Evolutionary conservation across 1,140 invertebrate species (phyloP).

Genomic region (Hyposmocoma kahamanoa): DNA sequence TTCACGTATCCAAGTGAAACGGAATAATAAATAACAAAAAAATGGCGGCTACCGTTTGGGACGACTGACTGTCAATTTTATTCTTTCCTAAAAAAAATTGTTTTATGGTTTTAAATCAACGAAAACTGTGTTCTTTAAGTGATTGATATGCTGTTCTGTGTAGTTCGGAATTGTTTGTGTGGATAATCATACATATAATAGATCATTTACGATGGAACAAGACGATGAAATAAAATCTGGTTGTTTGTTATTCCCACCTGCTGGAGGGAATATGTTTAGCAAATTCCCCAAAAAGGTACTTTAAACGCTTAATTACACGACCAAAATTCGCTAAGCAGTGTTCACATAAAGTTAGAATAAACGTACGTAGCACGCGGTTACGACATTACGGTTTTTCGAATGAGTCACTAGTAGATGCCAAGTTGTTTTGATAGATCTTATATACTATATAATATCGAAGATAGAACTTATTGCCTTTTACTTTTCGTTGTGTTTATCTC

Average conservation of each 20-base stretch:
- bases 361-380: not conserved
- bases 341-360: too few relatives aligned
- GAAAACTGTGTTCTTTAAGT: not conserved
- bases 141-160: not conserved
- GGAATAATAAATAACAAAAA: not conserved
- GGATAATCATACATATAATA: not conserved
- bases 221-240: slow-evolving; percentile 80
- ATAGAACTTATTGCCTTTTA: slow-evolving; percentile 1
- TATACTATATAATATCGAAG: slow-evolving; percentile 3
- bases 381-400: slow-evolving; percentile 3
- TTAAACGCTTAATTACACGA: not conserved
- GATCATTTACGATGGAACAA: slow-evolving; percentile 73
- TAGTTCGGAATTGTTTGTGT: not conserved
- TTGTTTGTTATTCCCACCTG: slow-evolving; percentile 80
- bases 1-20: not conserved
- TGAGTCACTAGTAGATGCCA: not conserved
- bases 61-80: not conserved
- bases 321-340: too few relatives aligned
- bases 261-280: slow-evolving; percentile 75
- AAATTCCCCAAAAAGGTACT: slow-evolving; percentile 75
- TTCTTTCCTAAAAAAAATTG: not conserved
- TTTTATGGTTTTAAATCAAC: not conserved
- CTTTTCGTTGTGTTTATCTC: not conserved
- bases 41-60: not conserved
- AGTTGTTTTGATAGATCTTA: not conserved